Base-by-base conservation (phyloP, 1,140 invertebrate genomes). In the Drosophila ercepeae region DNA sequence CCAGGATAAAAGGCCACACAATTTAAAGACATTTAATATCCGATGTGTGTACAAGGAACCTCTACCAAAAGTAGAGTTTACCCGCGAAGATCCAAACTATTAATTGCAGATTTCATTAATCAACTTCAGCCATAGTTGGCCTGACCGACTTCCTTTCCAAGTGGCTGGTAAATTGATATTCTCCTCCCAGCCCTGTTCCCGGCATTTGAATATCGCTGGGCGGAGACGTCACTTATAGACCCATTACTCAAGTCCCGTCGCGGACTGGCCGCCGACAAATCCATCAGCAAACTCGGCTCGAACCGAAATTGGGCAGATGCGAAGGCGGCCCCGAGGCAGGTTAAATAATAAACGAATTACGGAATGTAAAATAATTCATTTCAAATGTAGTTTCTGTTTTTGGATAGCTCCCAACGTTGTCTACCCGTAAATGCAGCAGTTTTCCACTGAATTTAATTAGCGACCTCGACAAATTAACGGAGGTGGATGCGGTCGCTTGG, bases 361-460 rank as follows among this genome's bases (percentile, higher is more conserved):
- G 36, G 52, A 75, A 70, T 59, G 52, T 63, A 75, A 77, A 77
- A 65, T 74, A 76, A 67, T 76, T 76, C 53, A 86, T 79, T 81
- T 76, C 52, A 70, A 75, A 70, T 64, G 48, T 63, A 71, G 68
- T 78, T 72, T 49, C 16, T 18, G 19, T 58, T 57, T 59, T 51
- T 70, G 18, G 16, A 49, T 53, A 39, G 53, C 49, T 49, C 19
- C 16, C 65, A 19, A 27, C 32, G 11, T 6, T 14, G 36, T 18
- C n/a, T n/a, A n/a, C n/a, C 51, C 51, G 75, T 88, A 88, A 88
- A 82, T 88, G 74, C 70, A 71, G 54, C 69, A 58, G 74, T 88
- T 88, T 88, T 88, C 82, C 82, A 88, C 77, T 75, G 82, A 88
- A 88, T 88, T 88, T 82, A 88, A 88, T 88, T 88, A 88, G 82